These are phyloP conservation scores for Agelas oroides DNA, from an alignment of 37 sponge, comb jelly and placozoan genomes.

Conservation along the genomic window DNA sequence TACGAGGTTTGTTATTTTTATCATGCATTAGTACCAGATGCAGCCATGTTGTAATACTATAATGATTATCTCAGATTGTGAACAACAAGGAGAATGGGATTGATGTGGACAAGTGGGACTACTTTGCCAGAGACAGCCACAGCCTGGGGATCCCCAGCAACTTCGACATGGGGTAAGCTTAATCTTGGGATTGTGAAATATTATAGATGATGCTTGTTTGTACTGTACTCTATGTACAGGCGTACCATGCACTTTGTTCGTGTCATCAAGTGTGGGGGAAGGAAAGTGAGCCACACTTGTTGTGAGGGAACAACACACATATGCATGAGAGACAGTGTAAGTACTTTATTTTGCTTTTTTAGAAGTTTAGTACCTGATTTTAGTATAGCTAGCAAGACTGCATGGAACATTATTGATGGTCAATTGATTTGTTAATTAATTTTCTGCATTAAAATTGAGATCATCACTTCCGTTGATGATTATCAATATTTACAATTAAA, in stretches of 20 bases:
- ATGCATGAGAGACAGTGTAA: conserved; percentile 90
- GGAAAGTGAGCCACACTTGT: background rate
- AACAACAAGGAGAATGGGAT: conserved; percentile 95
- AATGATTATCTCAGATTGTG: conserved; percentile 81
- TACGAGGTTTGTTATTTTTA: conserved; percentile 79
- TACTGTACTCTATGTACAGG: too few species aligned
- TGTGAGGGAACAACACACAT: conserved; percentile 58
- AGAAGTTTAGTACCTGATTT: too few species aligned
- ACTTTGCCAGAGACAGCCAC: conserved; percentile 94
- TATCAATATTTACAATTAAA: too few species aligned
- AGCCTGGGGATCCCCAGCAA: conserved; percentile 85
- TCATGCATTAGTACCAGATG: background rate
- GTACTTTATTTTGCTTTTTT: too few species aligned
- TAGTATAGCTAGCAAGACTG: too few species aligned
- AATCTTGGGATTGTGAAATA: background rate
- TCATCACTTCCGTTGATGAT: too few species aligned
- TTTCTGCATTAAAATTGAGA: too few species aligned
- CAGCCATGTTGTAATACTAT: too few species aligned
- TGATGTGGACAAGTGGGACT: conserved; percentile 99
- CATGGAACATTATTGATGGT: too few species aligned
- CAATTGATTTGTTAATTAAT: too few species aligned
- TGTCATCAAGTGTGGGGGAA: too few species aligned
- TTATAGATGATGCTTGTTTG: background rate
- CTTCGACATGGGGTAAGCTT: conserved; percentile 82
- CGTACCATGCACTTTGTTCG: too few species aligned